These are phyloP conservation scores for Pygoscelis adeliae DNA, from an alignment of 2,113 vertebrate genomes.

Conservation along the genomic window DNA sequence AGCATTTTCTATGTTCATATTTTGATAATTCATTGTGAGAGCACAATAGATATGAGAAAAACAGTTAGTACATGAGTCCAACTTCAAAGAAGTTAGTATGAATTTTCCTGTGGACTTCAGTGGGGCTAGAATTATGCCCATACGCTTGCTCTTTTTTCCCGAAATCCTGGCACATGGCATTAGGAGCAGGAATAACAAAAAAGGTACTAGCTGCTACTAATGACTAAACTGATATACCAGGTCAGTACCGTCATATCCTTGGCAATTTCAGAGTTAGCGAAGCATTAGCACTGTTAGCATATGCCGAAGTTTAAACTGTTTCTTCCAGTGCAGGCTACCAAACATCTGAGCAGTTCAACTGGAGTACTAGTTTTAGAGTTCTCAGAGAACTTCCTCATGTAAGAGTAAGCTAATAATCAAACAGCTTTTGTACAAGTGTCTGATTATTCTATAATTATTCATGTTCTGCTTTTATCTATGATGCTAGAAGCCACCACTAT, in stretches of 20 bases:
- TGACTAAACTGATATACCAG: neutral
- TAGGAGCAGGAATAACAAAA: neutral
- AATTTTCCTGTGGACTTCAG: neutral
- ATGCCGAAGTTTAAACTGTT: fast-evolving
- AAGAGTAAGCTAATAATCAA: neutral
- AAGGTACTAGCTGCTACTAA: neutral
- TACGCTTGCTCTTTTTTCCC: neutral
- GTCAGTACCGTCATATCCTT: neutral
- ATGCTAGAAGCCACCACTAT: neutral
- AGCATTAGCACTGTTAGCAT: neutral
- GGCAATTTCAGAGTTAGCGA: neutral
- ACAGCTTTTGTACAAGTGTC: neutral
- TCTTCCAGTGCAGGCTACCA: neutral
- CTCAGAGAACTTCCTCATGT: neutral
- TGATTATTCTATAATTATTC: neutral
- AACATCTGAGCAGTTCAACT: neutral
- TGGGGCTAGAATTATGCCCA: neutral
- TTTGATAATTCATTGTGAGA: neutral
- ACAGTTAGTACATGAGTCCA: neutral
- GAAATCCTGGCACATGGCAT: neutral
- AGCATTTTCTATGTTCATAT: neutral
- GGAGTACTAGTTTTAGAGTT: neutral
- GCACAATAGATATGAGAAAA: neutral
- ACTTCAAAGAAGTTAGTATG: neutral
- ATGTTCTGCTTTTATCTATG: neutral